These are phyloP conservation scores for Hydra vulgaris DNA, from an alignment of 30 jellyfish, hydroid and myxozoan species.

Conservation along the genomic window DNA sequence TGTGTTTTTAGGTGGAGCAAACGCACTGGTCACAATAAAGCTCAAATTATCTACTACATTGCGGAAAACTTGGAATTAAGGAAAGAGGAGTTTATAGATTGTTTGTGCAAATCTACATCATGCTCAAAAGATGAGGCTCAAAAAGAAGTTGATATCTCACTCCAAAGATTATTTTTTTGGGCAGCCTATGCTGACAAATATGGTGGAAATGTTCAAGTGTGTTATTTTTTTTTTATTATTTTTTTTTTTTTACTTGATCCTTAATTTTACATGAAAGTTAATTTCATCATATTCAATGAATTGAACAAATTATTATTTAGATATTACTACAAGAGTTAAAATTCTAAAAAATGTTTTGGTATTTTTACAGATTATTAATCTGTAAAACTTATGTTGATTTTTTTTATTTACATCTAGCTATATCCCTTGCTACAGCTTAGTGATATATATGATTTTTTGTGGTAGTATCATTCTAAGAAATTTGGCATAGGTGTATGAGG, in stretches of 20 bases:
- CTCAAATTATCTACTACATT: constrained; percentile 71
- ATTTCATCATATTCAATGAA: background rate
- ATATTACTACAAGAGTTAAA: too few species aligned
- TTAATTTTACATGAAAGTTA: background rate
- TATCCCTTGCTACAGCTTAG: too few species aligned
- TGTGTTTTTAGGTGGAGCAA: constrained; percentile 75
- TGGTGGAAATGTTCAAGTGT: constrained; percentile 95
- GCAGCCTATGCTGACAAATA: constrained; percentile 96
- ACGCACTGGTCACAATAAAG: constrained; percentile 93
- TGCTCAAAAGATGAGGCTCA: constrained; percentile 36
- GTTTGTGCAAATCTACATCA: constrained; percentile 31
- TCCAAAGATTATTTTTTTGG: constrained; percentile 82
- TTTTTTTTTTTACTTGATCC: background rate
- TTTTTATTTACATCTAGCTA: too few species aligned
- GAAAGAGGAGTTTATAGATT: constrained; percentile 45
- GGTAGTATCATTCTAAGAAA: too few species aligned
- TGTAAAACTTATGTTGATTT: too few species aligned
- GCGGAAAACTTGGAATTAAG: constrained; percentile 82
- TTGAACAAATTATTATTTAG: too few species aligned
- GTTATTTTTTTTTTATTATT: background rate
- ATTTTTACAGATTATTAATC: too few species aligned
- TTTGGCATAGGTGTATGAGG: too few species aligned
- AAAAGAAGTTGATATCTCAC: constrained; percentile 47
- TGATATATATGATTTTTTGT: too few species aligned
- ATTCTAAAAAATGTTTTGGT: too few species aligned